Evolutionary conservation across 2,888 invertebrate species (phyloP), one percentile per base, ranked within the genome.

Genomic region (Trichacis sp.): DNA sequence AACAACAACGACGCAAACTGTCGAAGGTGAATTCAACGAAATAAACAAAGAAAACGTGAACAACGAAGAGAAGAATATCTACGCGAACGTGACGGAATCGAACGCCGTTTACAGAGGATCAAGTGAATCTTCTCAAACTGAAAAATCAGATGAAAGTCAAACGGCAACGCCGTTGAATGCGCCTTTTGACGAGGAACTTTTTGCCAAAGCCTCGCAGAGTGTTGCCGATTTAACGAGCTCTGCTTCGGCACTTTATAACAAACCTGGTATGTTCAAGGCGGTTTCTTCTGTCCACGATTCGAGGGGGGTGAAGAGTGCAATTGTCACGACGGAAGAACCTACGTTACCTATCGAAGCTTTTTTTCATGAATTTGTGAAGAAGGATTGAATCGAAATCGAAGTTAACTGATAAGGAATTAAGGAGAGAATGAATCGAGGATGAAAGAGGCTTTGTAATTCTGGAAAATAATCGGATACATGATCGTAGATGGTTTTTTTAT

Each of bases 281-380:
- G 88, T 91, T 0, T 87, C 90, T 0, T 86, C 87, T 0, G 86
- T 86, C 0, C 87, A 86, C 53, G 79, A 82, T 14, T 90, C 89
- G 71, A 87, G 91, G 68, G 85, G 89, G 72, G 89, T 91, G 75
- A 89, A 90, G 2, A 89, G 88, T 73, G 91, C 93, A 72, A 91
- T 91, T 17, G 89, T 93, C 82, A 89, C 91, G 0, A 92, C 93
- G 0, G 93, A 93, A 69, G 92, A 93, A 78, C 93, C 93, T 0
- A 92, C 92, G 52, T 85, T 93, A 49, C 93, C 93, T 0, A 91
- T 93, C 66, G 93, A 93, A 83, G 92, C 93, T 0, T 92, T 93
- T 83, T 93, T 93, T 78, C 91, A 92, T 14, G 91, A 91, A 77
- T 80, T 92, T 47, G 88, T 90, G 71, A 89, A 88, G 81, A 89